Evolutionary conservation across 2,888 invertebrate genomes (phyloP).

Genomic region (Nomada lathburiana): DNA sequence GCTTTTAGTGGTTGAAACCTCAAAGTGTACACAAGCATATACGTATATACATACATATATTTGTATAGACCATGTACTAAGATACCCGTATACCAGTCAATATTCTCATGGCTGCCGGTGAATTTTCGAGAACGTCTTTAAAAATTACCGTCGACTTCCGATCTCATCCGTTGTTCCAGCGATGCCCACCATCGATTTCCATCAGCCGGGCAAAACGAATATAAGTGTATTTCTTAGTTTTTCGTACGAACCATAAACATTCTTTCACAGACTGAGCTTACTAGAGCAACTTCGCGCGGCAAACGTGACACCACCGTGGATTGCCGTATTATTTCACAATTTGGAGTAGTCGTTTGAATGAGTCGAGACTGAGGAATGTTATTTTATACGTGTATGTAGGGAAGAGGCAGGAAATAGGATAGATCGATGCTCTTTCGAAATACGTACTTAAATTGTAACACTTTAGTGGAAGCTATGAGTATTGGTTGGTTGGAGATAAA

Average conservation of each 20-base stretch:
- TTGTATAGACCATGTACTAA: conserved; percentile 35
- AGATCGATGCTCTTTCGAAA: conserved; percentile 2
- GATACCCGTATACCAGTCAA: conserved; percentile 56
- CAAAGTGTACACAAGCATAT: conserved; percentile 1
- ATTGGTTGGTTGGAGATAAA: neutral
- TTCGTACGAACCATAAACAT: conserved; percentile 56
- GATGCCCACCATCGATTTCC: conserved; percentile 45
- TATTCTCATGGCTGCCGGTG: conserved; percentile 47
- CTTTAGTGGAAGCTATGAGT: too few species aligned
- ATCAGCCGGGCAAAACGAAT: conserved; percentile 17
- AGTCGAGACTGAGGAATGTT: conserved; percentile 14
- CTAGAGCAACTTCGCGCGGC: conserved; percentile 34
- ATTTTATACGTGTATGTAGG: conserved; percentile 33
- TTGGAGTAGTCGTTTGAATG: conserved; percentile 38
- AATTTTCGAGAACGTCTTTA: neutral
- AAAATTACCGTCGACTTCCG: conserved; percentile 12
- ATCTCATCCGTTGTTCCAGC: conserved; percentile 59
- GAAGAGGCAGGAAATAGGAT: neutral
- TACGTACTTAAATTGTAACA: neutral
- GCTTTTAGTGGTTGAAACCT: conserved; percentile 52
- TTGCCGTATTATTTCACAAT: conserved; percentile 32
- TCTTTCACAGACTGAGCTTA: conserved; percentile 66
- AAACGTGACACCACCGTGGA: conserved; percentile 4
- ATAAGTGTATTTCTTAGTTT: conserved; percentile 39
- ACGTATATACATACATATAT: conserved; percentile 5